Percentiles rank a stretch among this genome's conserved stretches.
Conservation (phyloP, 2,113 vertebrate species). For the Arenaria interpres region DNA sequence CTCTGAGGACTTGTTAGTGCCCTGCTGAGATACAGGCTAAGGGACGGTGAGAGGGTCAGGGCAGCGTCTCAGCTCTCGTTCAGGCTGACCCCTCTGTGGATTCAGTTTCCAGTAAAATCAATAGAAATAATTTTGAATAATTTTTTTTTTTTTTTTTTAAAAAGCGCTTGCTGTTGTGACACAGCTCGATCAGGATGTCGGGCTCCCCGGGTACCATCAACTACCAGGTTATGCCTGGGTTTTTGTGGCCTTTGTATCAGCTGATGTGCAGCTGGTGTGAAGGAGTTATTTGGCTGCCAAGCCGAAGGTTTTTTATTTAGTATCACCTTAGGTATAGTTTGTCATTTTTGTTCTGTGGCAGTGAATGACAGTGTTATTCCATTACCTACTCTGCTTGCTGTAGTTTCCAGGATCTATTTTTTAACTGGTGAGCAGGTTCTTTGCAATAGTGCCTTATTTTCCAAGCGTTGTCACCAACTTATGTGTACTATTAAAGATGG, state of each 20-base stretch:
- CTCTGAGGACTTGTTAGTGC: background rate
- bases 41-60: fast-evolving
- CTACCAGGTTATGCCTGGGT: background rate
- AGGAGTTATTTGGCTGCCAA: background rate
- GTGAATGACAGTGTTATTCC: background rate
- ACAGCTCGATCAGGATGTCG: background rate
- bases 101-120: background rate
- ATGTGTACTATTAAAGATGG: background rate
- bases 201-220: background rate
- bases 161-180: fast-evolving
- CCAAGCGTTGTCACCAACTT: background rate
- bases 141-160: background rate
- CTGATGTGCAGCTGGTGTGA: background rate
- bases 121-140: background rate
- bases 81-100: background rate
- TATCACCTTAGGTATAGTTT: background rate
- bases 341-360: background rate
- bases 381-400: background rate
- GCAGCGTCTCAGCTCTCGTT: background rate
- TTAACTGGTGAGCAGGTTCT: background rate
- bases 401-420: background rate
- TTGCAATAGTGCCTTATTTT: background rate
- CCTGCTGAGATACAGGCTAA: background rate
- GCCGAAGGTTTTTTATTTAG: background rate
- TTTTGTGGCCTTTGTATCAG: background rate